A percentile compares a stretch with the other conserved stretches of the same genome.
phyloP scores from a whole-genome alignment of 1,140 invertebrate genomes.

The Semibalanus balanoides region DNA sequence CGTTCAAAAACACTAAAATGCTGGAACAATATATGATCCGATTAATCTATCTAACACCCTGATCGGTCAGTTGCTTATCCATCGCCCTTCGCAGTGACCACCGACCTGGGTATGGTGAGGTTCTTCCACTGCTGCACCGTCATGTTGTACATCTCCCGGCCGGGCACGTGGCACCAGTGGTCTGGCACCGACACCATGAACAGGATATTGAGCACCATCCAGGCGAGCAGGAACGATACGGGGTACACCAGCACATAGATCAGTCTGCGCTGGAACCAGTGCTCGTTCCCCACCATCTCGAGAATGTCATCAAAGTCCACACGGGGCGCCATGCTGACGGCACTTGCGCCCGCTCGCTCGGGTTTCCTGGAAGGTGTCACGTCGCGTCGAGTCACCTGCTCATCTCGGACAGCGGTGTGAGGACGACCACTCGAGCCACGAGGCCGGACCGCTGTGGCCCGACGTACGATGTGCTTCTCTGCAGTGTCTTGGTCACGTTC shows the following conservation, averaged over 20 bases:
- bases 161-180: slow-evolving; percentile 40
- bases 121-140: slow-evolving; percentile 34
- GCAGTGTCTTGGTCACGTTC: too few relatives aligned
- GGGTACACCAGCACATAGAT: slow-evolving; percentile 30
- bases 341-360: too few relatives aligned
- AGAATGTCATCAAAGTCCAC: slow-evolving; percentile 34
- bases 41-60: too few relatives aligned
- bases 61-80: too few relatives aligned
- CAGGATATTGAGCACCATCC: slow-evolving; percentile 31
- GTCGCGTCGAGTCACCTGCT: too few relatives aligned
- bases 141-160: slow-evolving; percentile 32
- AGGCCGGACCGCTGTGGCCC: too few relatives aligned
- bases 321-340: neutral
- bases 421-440: too few relatives aligned
- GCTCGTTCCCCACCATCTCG: slow-evolving; percentile 35
- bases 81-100: neutral
- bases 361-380: too few relatives aligned
- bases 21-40: too few relatives aligned
- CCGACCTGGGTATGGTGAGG: slow-evolving; percentile 35
- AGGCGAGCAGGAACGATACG: slow-evolving; percentile 29
- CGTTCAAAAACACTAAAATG: too few relatives aligned
- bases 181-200: slow-evolving; percentile 37
- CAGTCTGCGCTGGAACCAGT: slow-evolving; percentile 35
- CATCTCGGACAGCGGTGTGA: too few relatives aligned
- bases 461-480: too few relatives aligned